Evolutionary conservation across 2,797 vertebrate species (phyloP), one percentile per base, ranked within the genome.

Genomic region (Cryptoblepharus egeriae): DNA sequence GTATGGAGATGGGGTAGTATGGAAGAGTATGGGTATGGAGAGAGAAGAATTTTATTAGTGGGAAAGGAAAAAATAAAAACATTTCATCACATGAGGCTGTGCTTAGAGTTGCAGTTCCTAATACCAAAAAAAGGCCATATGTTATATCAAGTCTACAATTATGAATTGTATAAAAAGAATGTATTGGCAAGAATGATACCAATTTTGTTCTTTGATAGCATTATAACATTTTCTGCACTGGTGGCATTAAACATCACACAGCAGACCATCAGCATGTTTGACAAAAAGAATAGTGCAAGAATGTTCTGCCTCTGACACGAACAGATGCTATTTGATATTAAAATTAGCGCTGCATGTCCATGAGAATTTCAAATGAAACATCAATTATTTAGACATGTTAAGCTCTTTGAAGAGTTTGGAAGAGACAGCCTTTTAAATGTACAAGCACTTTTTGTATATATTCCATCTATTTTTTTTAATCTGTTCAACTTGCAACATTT

Each of bases 291-390:
- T 26, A 63, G 37, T 68, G 65, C 28, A 78, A 63, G 28, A 45
- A 64, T 30, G 1, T 22, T 45, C 79, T 78, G 28, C n/a, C 57
- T 68, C 78, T 78, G 26, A 67, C 35, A 69, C 20, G 35, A 58
- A 45, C 52, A 85, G 39, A 77, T 65, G 60, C 65, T 57, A 71
- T 73, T 67, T 64, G 82, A 35, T 65, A 77, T 70, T 42, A 75
- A 85, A 81, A 85, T 80, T 65, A 74, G 57, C 28, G 26, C 58
- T 18, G 42, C 69, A 52, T 79, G 61, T 67, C 60, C 52, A 42
- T 52, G 63, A 85, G 52, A 78, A 63, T 74, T 82, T 77, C 39
- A 69, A 61, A 78, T 79, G 61, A 74, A 63, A 28, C 64, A 82
- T 22, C 64, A 61, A 84, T 79, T 61, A 77, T 74, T 69, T 78